Base-by-base conservation (phyloP, 2,113 vertebrate genomes). In the Chlorodrepanis virens region DNA sequence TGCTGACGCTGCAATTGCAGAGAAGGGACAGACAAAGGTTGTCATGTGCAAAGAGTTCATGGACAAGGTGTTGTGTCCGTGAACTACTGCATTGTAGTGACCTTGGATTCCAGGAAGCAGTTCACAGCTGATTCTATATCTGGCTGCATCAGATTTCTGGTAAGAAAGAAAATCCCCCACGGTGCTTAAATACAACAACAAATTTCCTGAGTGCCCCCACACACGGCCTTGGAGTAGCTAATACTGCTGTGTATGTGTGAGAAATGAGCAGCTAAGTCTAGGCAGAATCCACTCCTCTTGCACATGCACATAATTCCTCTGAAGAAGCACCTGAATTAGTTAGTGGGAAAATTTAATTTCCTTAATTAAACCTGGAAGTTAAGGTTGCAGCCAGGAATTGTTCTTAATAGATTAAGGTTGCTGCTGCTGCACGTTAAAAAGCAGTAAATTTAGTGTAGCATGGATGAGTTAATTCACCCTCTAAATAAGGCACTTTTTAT, bases 401-500 rank as follows among this genome's bases (percentile, higher is more conserved):
- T 54, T 56, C 23, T 50, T 60, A 31, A 29, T 52, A 47, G 67
- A 25, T 11, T 79, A 27, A 7, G 4, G 19, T 47, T 44, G 23
- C 39, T 44, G 42, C 64, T 53, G 56, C 24, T 50, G 35, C 14
- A 1, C 2, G 0, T 69, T 78, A 49, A 35, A 78, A 20, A 20
- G 9, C 16, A 29, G 42, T 35, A 35, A 37, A 49, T 68, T 44
- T 59, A 33, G 39, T 69, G 14, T 69, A 50, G 59, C 35, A 11
- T 2, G 0, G 0, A 52, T 59, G 59, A 21, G 22, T 89, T 35
- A 50, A 40, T 49, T 63, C 45, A 31, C 6, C 3, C 28, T 59
- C 29, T 61, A 24, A 65, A 47, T 67, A 31, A 82, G 75, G 16
- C 45, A 10, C n/a, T 12, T 79, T 65, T 15, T 23, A 60, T 59